Base-by-base conservation (phyloP, 2,797 vertebrate genomes). In the Philypnodon macrostomus region DNA sequence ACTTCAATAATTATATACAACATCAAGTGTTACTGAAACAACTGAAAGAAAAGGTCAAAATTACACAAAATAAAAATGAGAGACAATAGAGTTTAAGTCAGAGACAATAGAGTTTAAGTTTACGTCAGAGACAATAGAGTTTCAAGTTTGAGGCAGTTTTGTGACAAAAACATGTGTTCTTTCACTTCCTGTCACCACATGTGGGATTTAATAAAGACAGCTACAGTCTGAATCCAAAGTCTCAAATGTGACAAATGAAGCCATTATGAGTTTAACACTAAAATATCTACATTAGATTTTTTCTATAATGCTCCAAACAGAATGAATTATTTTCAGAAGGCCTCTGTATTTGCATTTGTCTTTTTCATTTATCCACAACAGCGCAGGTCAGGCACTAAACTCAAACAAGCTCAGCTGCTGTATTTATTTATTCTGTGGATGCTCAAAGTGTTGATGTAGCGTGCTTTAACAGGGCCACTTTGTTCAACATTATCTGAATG, bases 61-160 rank as follows among this genome's bases (percentile, higher is more conserved):
- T 39, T 41, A 56, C 35, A 54, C 9, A 56, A 62, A 36, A 51
- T 21, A 49, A 71, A 23, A 34, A 61, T 24, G 45, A 49, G 9
- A 53, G 29, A 61, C 70, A n/a, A n/a, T 83, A 62, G 70, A 81
- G 72, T 67, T 80, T 67, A 77, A n/a, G 69, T 60, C 80, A 74
- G 54, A 67, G 65, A 58, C 76, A 57, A 58, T 40, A 73, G 52
- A 30, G 61, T 71, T 83, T 63, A 70, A 81, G 72, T 67, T 80
- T 67, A 77, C n/a, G 69, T 60, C 80, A 74, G 54, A 67, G 65
- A 58, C 76, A 57, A 58, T 40, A 73, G 58, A 55, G 80, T 85
- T 90, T 89, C 75, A 90, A 90, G 85, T 88, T 85, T 75, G 84
- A 87, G 90, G 85, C 80, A 81, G 81, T 81, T 76, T 62, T 66